Conservation (phyloP, 2,113 vertebrate genomes). For the Python bivittatus region DNA sequence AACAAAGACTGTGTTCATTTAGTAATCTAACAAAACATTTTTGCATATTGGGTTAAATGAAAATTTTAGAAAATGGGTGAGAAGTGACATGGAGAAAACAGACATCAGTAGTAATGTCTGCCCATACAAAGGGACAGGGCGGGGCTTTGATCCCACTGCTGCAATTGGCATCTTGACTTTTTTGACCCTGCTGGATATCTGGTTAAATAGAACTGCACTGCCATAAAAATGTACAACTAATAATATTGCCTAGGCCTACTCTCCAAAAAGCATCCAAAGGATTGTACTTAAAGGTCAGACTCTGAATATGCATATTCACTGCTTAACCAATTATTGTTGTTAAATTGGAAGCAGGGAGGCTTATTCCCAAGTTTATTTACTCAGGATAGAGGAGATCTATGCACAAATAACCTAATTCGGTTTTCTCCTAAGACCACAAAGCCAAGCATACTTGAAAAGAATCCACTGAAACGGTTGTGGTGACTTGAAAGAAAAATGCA, state of each 20-base stretch:
- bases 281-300: background rate
- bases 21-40: background rate
- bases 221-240: background rate
- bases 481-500: background rate
- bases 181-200: background rate
- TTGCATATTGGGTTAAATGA: background rate
- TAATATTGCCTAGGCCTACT: background rate
- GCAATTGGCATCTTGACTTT: background rate
- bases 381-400: background rate
- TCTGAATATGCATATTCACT: background rate
- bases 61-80: background rate
- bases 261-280: no score
- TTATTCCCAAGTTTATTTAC: background rate
- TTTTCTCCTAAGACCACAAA: background rate
- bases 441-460: background rate
- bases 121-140: background rate
- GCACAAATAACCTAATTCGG: background rate
- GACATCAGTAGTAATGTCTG: background rate
- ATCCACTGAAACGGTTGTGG: no score
- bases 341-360: background rate
- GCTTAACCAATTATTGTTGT: background rate
- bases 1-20: background rate
- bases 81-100: background rate
- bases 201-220: background rate
- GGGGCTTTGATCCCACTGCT: background rate